Evolutionary conservation across 2,113 vertebrate genomes (phyloP).

Genomic region (Dicerorhinus sumatrensis): DNA sequence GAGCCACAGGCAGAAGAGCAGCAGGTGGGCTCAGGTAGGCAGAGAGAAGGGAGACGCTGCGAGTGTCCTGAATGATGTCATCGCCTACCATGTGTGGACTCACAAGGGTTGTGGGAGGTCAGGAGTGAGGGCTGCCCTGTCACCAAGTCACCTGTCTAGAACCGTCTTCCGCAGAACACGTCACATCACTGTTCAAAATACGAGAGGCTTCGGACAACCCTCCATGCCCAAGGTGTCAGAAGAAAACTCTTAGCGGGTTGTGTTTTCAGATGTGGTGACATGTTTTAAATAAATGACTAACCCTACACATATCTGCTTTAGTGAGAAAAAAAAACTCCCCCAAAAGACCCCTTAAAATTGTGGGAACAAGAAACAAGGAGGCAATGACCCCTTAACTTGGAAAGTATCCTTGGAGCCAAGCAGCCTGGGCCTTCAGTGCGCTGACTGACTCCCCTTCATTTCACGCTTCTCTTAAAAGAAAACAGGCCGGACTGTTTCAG

Average conservation of each 20-base stretch:
- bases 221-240: background rate
- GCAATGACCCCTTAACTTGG: background rate
- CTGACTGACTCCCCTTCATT: slow-evolving; percentile 74
- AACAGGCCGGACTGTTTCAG: slow-evolving; percentile 84
- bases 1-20: background rate
- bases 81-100: background rate
- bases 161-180: background rate
- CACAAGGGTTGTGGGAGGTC: background rate
- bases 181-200: background rate
- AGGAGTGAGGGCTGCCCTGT: background rate
- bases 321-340: background rate
- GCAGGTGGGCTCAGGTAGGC: background rate
- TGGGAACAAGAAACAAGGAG: slow-evolving; percentile 2
- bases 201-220: background rate
- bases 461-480: slow-evolving; percentile 86
- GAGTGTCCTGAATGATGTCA: background rate
- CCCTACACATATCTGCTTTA: background rate
- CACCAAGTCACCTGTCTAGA: background rate
- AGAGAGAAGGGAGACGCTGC: background rate
- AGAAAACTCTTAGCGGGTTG: background rate
- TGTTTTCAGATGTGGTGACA: background rate
- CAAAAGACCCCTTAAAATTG: slow-evolving; percentile 44
- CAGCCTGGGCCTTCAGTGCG: slow-evolving; percentile 6
- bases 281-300: background rate
- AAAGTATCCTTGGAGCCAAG: slow-evolving; percentile 1